Base-by-base conservation (phyloP, 1,140 invertebrate genomes). In the Antheraea pernyi region DNA sequence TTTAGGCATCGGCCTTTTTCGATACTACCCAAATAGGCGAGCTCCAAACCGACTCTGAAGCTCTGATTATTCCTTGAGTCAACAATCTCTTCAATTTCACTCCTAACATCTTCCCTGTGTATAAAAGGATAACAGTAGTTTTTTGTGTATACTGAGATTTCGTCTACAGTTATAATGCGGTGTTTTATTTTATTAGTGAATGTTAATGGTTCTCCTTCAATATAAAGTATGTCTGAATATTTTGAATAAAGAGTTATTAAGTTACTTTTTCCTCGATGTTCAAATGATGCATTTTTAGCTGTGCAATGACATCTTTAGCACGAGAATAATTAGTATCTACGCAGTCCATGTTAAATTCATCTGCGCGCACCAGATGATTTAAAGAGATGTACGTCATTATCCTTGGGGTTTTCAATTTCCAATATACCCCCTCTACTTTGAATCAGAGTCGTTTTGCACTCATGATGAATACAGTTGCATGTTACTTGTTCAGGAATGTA, bases 401-500 rank as follows among this genome's bases (percentile, higher is more conserved):
- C 42, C 37, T 68, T 65, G 13, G 65, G 59, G 62, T 75, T 72
- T n/a, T 36, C 22, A 19, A 73, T 58, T 36, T 73, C 72, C 19
- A 73, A 30, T 4, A 64, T 19, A 42, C 22, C n/a, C n/a, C 68
- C 67, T 13, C 59, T 16, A 59, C 36, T 16, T 59, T 73, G 30
- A 16, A 37, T 36, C 10, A 73, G 65, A 7, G 59, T 65, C 3
- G 73, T 72, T 22, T 72, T 0, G 19, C 72, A 76, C n/a, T 76
- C 74, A n/a, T 58, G 60, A 46, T 73, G 66, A 46, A 69, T 39
- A 53, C 72, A 77, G 58, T 72, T 72, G 3, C 60, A 77, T 7
- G 72, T 72, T 9, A 67, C 67, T 37, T 76, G 74, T 19, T 76
- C 68, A 7, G 9, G 7, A 22, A 76, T 61, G 11, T 48, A 39